A percentile compares a stretch with the other conserved stretches of the same genome.
Conservation (phyloP, 2,888 invertebrate genomes). For the Netelia inedita region DNA sequence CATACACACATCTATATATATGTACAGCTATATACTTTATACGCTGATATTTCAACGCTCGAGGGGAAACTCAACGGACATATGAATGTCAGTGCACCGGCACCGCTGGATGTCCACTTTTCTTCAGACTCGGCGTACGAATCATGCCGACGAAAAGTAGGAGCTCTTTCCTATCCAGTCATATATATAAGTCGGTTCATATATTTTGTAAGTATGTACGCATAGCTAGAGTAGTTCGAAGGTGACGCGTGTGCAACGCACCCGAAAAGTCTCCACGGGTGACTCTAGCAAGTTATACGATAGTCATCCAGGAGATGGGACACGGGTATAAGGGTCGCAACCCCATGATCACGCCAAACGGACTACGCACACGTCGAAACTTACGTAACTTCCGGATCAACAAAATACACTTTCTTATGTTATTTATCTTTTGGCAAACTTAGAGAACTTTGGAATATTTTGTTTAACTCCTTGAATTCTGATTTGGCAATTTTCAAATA, state of each 20-base stretch:
- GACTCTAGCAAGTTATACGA: constrained; percentile 25
- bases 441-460: not conserved
- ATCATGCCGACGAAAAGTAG: constrained; percentile 26
- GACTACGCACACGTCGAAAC: not conserved
- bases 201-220: constrained; percentile 5
- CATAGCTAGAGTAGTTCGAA: constrained; percentile 39
- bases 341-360: not conserved
- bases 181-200: not conserved
- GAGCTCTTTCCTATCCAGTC: not conserved
- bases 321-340: constrained; percentile 8
- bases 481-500: no score
- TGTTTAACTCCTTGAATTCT: not conserved
- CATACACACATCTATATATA: not conserved
- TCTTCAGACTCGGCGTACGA: constrained; percentile 20
- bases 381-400: not conserved
- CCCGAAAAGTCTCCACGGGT: constrained; percentile 47
- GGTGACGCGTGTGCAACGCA: constrained; percentile 56
- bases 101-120: constrained; percentile 63
- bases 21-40: constrained; percentile 22
- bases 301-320: constrained; percentile 18
- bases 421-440: not conserved
- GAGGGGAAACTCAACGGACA: constrained; percentile 34
- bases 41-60: constrained; percentile 18
- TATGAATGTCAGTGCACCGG: constrained; percentile 13
- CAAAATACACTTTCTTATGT: no score